Evolutionary conservation across 1,140 invertebrate species (phyloP).

Genomic region (Arion vulgaris): DNA sequence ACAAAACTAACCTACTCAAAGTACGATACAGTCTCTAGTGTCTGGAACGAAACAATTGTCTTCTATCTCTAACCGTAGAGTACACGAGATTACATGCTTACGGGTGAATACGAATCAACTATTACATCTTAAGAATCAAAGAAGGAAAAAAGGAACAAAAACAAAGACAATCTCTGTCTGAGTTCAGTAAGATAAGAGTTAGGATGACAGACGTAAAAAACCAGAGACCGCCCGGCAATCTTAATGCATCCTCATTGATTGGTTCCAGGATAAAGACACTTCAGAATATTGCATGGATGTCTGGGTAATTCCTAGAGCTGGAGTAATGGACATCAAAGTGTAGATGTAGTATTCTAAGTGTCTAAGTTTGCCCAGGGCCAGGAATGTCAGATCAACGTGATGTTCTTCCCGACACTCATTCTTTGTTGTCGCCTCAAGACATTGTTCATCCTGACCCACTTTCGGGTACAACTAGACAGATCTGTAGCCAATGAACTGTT

Average conservation of each 20-base stretch:
- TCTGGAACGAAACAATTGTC: neutral
- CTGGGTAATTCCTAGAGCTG: neutral
- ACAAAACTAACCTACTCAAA: neutral
- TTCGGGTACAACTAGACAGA: neutral
- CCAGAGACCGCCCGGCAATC: neutral
- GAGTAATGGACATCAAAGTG: constrained; percentile 11
- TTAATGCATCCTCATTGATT: constrained; percentile 14
- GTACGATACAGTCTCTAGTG: neutral
- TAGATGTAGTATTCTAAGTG: neutral
- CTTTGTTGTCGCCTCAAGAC: constrained; percentile 1
- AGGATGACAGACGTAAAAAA: constrained; percentile 2
- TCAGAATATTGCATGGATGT: neutral
- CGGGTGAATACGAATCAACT: neutral
- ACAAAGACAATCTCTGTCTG: neutral
- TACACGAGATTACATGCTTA: neutral
- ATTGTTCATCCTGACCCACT: neutral
- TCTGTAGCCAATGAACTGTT: neutral
- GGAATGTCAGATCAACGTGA: neutral
- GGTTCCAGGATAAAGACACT: constrained; percentile 1
- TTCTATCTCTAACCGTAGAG: neutral
- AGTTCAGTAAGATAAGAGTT: constrained; percentile 6
- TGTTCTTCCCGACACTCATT: neutral
- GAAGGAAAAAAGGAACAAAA: neutral
- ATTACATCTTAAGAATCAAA: constrained; percentile 10
- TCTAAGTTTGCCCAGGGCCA: constrained; percentile 4